phyloP scores from a whole-genome alignment of 1,140 invertebrate species.

The Pogonus chalceus region DNA sequence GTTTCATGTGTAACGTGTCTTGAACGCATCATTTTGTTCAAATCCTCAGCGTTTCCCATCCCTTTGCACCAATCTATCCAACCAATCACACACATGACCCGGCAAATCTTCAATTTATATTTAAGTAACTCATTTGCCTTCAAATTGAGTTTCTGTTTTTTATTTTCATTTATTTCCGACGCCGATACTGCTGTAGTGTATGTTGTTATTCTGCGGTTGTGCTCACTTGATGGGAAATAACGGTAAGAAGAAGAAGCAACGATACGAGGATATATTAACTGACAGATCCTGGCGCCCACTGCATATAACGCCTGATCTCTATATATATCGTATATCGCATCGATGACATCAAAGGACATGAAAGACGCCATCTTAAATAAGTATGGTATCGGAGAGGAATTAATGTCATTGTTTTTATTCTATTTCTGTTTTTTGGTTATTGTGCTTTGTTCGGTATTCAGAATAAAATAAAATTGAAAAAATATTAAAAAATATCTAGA shows the following conservation, averaged over 20 bases:
- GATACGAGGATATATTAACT: too few species aligned
- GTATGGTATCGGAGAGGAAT: too few species aligned
- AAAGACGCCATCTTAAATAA: not conserved
- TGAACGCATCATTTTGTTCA: not conserved
- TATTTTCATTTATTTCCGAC: constrained; percentile 14
- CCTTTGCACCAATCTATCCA: not conserved
- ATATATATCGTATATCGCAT: too few species aligned
- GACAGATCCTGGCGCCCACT: too few species aligned
- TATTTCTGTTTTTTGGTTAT: too few species aligned
- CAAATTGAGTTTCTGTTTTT: constrained; percentile 17
- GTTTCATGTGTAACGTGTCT: not conserved
- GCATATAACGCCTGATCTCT: too few species aligned
- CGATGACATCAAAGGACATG: not conserved
- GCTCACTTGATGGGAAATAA: not conserved
- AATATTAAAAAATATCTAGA: too few species aligned
- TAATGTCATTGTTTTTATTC: too few species aligned
- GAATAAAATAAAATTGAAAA: too few species aligned
- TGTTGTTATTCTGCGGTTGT: not conserved
- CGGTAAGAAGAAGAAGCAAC: not conserved
- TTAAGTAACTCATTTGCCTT: constrained; percentile 16
- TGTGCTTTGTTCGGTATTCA: too few species aligned
- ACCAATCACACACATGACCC: constrained; percentile 8
- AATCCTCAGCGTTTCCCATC: too few species aligned
- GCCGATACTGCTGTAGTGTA: not conserved
- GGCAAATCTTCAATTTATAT: constrained; percentile 15